Conservation (phyloP, 2,113 vertebrate genomes). For the Bettongia penicillata region DNA sequence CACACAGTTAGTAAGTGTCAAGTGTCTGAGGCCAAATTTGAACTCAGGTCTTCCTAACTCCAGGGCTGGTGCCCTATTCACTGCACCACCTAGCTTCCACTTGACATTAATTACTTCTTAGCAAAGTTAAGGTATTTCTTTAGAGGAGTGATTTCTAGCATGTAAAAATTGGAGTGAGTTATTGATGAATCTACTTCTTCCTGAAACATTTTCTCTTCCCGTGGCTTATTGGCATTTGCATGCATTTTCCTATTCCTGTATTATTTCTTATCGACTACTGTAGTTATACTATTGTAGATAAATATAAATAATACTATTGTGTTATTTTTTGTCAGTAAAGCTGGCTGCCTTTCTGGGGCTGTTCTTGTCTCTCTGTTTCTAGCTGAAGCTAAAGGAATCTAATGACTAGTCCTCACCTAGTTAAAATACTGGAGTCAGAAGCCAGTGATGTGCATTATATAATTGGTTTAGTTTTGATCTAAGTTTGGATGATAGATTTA, state of each 20-base stretch:
- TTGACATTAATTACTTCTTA: neutral
- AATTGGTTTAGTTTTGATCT: neutral
- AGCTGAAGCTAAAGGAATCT: neutral
- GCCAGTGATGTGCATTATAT: neutral
- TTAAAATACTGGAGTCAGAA: neutral
- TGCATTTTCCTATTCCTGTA: neutral
- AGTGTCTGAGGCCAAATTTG: no score
- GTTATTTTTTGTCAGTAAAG: neutral
- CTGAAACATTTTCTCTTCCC: neutral
- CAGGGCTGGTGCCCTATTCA: no score
- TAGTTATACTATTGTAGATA: no score
- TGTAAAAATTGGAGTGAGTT: neutral
- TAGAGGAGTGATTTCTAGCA: neutral
- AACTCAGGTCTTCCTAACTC: no score
- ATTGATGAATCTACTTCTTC: neutral
- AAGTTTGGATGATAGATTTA: neutral
- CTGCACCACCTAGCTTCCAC: no score
- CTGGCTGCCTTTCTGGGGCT: neutral
- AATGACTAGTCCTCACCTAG: neutral
- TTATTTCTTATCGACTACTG: neutral
- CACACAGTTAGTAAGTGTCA: no score
- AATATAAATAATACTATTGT: no score
- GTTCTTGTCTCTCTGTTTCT: neutral
- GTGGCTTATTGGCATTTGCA: neutral
- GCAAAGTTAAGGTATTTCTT: neutral